Conservation (phyloP, 2,888 invertebrate genomes). For the Athripsodes cinereus region DNA sequence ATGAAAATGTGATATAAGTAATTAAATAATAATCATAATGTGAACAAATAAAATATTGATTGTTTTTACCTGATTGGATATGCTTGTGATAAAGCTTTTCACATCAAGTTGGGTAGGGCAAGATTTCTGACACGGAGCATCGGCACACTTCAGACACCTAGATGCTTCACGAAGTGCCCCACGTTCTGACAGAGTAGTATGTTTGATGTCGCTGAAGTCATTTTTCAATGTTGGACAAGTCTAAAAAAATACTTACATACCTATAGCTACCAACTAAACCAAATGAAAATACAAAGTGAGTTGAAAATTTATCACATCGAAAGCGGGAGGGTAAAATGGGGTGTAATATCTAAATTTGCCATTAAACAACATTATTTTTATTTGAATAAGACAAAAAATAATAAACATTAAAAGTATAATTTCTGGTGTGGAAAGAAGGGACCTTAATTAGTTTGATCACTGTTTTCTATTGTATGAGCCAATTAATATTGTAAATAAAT, state of each 20-base stretch:
- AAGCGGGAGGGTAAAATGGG: no score
- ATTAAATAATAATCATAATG: background rate
- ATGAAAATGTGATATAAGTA: background rate
- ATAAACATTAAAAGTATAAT: no score
- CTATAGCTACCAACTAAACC: no score
- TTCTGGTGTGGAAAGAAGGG: no score
- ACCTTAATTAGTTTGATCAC: no score
- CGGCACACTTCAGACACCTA: conserved; percentile 86
- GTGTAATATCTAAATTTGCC: no score
- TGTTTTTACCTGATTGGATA: conserved; percentile 75
- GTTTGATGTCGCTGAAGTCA: conserved; percentile 96
- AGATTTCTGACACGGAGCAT: conserved; percentile 97
- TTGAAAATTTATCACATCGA: no score
- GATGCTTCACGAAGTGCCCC: conserved; percentile 88
- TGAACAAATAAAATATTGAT: background rate
- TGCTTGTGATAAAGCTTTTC: conserved; percentile 94
- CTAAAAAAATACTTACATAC: conserved; percentile 62
- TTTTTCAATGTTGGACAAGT: conserved; percentile 65
- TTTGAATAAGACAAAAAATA: no score
- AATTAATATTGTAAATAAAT: no score
- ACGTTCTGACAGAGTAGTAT: conserved; percentile 93
- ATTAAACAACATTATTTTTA: no score
- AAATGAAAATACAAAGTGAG: no score
- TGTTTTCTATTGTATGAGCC: no score
- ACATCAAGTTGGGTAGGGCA: conserved; percentile 97